Conservation (phyloP, 2,113 vertebrate genomes). For the Malurus cyaneus region DNA sequence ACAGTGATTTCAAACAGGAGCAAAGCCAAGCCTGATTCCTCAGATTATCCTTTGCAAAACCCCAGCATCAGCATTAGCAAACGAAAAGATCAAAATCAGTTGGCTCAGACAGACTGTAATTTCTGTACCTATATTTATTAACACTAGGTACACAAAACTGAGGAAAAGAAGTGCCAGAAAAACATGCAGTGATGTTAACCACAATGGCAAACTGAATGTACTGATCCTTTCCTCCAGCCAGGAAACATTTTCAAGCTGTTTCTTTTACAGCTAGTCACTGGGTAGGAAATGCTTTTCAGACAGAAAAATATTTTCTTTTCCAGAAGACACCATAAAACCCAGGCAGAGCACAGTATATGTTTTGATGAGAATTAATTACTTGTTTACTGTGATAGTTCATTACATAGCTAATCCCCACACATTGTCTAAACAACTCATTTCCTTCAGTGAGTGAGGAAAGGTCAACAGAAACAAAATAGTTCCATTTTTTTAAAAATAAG, state of each 20-base stretch:
- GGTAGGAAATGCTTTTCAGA: slow-evolving; percentile 38
- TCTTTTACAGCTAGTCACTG: slow-evolving; percentile 14
- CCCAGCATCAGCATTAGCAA: background rate
- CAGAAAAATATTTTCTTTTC: slow-evolving; percentile 45
- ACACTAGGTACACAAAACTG: background rate
- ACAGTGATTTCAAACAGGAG: background rate
- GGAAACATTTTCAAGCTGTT: slow-evolving; percentile 36
- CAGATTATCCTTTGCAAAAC: slow-evolving; percentile 4
- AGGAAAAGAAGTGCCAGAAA: background rate
- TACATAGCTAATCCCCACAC: background rate
- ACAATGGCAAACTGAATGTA: background rate
- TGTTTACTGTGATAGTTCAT: slow-evolving; percentile 12
- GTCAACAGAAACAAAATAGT: background rate
- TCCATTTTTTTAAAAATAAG: background rate
- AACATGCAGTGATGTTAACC: slow-evolving; percentile 17
- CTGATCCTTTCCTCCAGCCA: background rate
- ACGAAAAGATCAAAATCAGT: background rate
- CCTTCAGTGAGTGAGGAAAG: background rate
- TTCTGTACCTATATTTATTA: slow-evolving; percentile 28
- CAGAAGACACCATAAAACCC: slow-evolving; percentile 29
- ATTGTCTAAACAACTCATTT: background rate
- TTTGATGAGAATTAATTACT: slow-evolving; percentile 21
- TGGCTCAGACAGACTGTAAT: background rate
- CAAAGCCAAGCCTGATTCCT: background rate
- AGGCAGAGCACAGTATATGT: background rate